A percentile compares a stretch with the other conserved stretches of the same genome.
phyloP scores from a whole-genome alignment of 2,113 vertebrate species.

The Zosterops hypoxanthus region DNA sequence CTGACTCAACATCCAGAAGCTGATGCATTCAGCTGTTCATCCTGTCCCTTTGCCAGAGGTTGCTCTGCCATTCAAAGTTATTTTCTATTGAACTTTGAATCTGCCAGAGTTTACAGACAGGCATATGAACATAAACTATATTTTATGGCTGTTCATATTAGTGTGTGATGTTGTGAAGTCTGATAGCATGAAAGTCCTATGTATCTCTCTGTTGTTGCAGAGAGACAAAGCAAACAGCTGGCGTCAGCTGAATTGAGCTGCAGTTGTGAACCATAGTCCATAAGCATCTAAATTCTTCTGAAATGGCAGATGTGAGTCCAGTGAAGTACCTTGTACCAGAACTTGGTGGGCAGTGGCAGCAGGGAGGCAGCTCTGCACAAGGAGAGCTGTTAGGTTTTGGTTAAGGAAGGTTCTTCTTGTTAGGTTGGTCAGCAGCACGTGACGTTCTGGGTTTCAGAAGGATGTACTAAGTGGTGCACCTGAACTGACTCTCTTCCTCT shows the following conservation, averaged over 20 bases:
- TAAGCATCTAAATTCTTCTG: not conserved
- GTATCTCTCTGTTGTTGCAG: not conserved
- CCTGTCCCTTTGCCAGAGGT: constrained; percentile 6
- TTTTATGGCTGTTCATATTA: not conserved
- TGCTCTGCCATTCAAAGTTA: not conserved
- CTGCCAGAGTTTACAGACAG: not conserved
- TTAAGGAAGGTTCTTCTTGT: not conserved
- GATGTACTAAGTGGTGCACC: not conserved
- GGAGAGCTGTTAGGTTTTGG: not conserved
- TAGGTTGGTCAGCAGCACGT: not conserved
- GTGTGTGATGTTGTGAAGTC: not conserved
- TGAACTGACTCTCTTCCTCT: not conserved
- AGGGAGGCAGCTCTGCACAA: not conserved
- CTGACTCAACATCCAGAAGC: not conserved
- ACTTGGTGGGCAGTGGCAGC: not conserved
- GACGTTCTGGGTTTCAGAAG: not conserved
- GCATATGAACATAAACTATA: not conserved
- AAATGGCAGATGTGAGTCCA: not conserved
- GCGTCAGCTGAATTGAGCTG: not conserved
- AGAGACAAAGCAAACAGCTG: not conserved
- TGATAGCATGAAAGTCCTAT: not conserved
- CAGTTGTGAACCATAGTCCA: not conserved
- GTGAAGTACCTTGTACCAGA: accelerated
- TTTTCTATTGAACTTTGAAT: constrained; percentile 5
- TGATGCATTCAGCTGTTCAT: constrained; percentile 24